phyloP scores from a whole-genome alignment of 35 echinoderm and acorn worm genomes.

The Lytechinus variegatus region DNA sequence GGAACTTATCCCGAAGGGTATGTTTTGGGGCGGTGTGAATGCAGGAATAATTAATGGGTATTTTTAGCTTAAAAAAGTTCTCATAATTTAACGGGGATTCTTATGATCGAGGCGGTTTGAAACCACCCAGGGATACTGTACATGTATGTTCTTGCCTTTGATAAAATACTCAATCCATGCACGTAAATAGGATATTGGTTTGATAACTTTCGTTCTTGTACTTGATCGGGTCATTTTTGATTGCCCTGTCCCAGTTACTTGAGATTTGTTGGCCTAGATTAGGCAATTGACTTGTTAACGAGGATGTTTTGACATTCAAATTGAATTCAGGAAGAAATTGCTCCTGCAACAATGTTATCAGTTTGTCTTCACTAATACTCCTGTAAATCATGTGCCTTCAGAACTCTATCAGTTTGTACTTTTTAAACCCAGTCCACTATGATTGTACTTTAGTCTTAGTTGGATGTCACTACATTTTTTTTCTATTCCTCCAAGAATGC shows the following conservation, averaged over 20 bases:
- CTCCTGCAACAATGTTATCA: neutral
- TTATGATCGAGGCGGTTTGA: neutral
- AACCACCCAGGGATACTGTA: too few relatives aligned
- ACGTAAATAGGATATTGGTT: neutral
- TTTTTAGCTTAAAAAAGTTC: too few relatives aligned
- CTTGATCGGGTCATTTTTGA: neutral
- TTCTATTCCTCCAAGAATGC: too few relatives aligned
- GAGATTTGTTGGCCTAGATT: neutral
- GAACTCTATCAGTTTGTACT: neutral
- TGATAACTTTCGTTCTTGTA: neutral
- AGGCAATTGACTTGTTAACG: neutral
- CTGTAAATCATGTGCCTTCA: neutral
- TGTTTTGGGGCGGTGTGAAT: too few relatives aligned
- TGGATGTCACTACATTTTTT: too few relatives aligned
- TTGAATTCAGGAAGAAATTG: neutral
- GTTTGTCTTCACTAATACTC: neutral
- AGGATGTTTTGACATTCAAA: constrained; percentile 4
- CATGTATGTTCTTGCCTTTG: neutral
- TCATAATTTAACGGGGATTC: too few relatives aligned
- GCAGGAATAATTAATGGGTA: too few relatives aligned
- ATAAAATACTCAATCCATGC: neutral
- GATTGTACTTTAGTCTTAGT: too few relatives aligned
- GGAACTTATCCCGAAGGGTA: too few relatives aligned
- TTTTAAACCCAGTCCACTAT: neutral
- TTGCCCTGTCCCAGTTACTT: neutral